Conservation (phyloP, 2,113 vertebrate genomes). For the Illadopsis cleaveri region DNA sequence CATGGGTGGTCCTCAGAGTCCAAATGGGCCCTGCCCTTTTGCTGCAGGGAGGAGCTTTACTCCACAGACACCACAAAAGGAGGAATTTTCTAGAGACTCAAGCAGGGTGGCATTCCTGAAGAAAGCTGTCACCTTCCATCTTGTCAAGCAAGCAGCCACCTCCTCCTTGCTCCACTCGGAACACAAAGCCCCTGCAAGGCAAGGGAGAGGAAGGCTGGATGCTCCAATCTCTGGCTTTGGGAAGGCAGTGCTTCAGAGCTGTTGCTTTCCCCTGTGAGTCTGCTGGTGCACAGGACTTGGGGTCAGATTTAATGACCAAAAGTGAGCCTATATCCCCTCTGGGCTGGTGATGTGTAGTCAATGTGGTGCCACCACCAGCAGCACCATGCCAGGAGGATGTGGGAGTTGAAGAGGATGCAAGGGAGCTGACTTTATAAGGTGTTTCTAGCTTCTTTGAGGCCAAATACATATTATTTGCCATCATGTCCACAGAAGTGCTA, state of each 20-base stretch:
- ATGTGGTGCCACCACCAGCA: fast-evolving
- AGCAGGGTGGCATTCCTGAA: neutral
- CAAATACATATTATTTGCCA: neutral
- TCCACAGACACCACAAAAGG: neutral
- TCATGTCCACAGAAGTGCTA: neutral
- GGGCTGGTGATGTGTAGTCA: neutral
- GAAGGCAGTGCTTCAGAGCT: neutral
- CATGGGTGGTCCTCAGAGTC: neutral
- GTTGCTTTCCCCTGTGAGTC: neutral
- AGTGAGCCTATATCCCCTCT: fast-evolving
- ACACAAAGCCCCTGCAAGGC: neutral
- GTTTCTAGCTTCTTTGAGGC: neutral
- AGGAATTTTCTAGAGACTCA: neutral
- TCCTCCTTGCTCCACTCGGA: fast-evolving
- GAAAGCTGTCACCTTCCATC: neutral
- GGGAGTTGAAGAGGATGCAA: neutral
- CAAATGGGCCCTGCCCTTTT: neutral
- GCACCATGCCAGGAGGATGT: neutral
- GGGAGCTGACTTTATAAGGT: neutral
- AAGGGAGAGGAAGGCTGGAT: neutral
- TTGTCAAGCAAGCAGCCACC: neutral
- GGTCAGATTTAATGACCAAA: neutral
- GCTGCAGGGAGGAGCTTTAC: neutral
- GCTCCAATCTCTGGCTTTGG: neutral
- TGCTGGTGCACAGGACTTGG: neutral